Base-by-base conservation (phyloP, 2,888 invertebrate genomes). In the Cryptocheilus praepositus region DNA sequence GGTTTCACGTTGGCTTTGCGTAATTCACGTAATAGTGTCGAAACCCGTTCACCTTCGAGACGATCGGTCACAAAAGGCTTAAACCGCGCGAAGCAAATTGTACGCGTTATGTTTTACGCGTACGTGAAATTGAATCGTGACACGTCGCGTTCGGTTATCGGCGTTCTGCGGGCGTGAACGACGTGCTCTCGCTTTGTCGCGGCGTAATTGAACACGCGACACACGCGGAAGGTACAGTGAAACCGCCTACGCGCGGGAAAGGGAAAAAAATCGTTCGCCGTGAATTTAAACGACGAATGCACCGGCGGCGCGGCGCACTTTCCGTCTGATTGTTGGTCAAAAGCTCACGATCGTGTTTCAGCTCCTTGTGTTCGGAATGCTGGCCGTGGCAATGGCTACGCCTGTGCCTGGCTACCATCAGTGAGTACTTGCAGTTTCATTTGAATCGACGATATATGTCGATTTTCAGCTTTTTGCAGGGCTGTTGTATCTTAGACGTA, bases 361-460 rank as follows among this genome's bases (percentile, higher is more conserved):
- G 88, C 71, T 86, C 49, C 77, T 87, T 80, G 81, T 86, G 77
- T 83, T 83, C 70, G 86, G 84, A 81, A 80, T 86, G 74, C 64
- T 87, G 63, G 83, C 83, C 44, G 76, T 78, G 60, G 81, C 79
- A 36, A 79, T 77, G 68, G 82, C 86, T 49, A 81, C 84, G 43
- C 88, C 88, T 18, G 61, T 77, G 59, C 88, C 88, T 7, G 87
- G 82, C 58, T 83, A 82, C 61, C 79, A 81, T 52, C 83, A 83
- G 86, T 86, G 64, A 85, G 86, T 70, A 53, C 19, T 18, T 56
- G 36, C 36, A 7, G 13, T 36, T 7, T 7, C 8, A 5, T 8
- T 36, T 36, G 11, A 36, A 1, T 11, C 36, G 11, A 4, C 11
- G 8, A 36, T 11, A 36, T 36, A 11, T 11, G 13, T 2, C 36